Percentiles rank a stretch among this genome's conserved stretches.
phyloP scores from a whole-genome alignment of 2,888 invertebrate genomes.

The Zaprionus lineosus region DNA sequence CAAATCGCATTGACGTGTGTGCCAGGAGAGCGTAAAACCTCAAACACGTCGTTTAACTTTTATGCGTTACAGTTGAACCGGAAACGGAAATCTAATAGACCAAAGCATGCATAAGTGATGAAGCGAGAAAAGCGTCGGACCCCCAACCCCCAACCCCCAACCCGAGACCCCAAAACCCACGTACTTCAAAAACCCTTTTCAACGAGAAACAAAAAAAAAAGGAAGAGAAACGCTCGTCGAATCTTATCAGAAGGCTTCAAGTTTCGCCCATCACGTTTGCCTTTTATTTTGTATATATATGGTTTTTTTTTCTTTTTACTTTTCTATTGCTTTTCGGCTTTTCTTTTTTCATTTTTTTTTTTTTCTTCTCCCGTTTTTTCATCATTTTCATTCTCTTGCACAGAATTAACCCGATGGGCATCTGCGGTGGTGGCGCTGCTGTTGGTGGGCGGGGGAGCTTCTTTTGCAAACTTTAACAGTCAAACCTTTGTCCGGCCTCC shows the following conservation, averaged over 20 bases:
- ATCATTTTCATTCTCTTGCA: slow-evolving; percentile 38
- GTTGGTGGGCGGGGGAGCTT: slow-evolving; percentile 21
- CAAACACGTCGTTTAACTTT: slow-evolving; percentile 71
- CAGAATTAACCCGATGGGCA: slow-evolving; percentile 27
- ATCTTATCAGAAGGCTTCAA: slow-evolving; percentile 69
- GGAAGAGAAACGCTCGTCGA: slow-evolving; percentile 46
- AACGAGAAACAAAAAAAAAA: slow-evolving; percentile 42
- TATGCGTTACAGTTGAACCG: slow-evolving; percentile 71
- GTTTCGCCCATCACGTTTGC: slow-evolving; percentile 53
- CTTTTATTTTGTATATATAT: slow-evolving; percentile 27
- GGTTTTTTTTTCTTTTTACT: slow-evolving; percentile 6
- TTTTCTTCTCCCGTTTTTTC: slow-evolving; percentile 9
- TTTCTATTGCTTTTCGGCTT: neutral
- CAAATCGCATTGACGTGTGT: slow-evolving; percentile 70
- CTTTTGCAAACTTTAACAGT: slow-evolving; percentile 49
- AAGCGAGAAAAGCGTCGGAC: slow-evolving; percentile 65
- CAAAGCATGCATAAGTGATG: slow-evolving; percentile 76
- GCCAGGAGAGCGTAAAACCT: slow-evolving; percentile 73
- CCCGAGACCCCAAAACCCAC: slow-evolving; percentile 3
- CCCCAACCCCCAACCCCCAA: slow-evolving; percentile 3
- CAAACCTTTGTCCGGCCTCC: slow-evolving; percentile 49
- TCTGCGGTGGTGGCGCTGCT: neutral
- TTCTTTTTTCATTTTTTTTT: slow-evolving; percentile 2
- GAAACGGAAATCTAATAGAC: slow-evolving; percentile 78
- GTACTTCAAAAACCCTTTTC: slow-evolving; percentile 52